These are phyloP conservation scores for Eutolmus rufibarbis DNA, from an alignment of 2,888 invertebrate species.

Conservation along the genomic window DNA sequence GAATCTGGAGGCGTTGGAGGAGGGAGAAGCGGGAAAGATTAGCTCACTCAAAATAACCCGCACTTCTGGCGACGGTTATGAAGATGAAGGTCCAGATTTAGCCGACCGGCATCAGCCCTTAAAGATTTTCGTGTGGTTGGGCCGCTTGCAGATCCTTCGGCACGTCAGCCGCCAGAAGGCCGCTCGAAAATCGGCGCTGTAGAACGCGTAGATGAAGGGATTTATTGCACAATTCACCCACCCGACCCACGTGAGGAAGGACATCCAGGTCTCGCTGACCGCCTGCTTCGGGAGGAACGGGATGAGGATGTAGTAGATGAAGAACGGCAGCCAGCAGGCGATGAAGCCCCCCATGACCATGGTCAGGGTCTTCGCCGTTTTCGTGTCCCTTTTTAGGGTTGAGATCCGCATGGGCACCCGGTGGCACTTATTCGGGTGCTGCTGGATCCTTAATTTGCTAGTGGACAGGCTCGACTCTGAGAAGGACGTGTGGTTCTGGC, in stretches of 20 bases:
- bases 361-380: conserved; percentile 86
- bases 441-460: conserved; percentile 39
- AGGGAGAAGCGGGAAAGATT: neutral
- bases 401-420: conserved; percentile 67
- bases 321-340: conserved; percentile 89
- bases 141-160: conserved; percentile 56
- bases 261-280: conserved; percentile 72
- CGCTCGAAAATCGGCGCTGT: conserved; percentile 84
- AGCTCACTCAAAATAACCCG: neutral
- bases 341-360: conserved; percentile 90
- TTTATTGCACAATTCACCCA: conserved; percentile 92
- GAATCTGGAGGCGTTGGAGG: neutral
- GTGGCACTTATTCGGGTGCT: conserved; percentile 51
- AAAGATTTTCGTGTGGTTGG: conserved; percentile 56
- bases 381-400: conserved; percentile 78
- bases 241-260: conserved; percentile 84
- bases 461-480: conserved; percentile 54
- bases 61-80: neutral
- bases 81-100: neutral
- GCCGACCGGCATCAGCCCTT: conserved; percentile 51
- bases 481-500: conserved; percentile 54
- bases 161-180: conserved; percentile 85
- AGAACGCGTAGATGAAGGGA: conserved; percentile 90
- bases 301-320: conserved; percentile 81
- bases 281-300: conserved; percentile 75